Base-by-base conservation (phyloP, 2,888 invertebrate genomes). In the Athalia cordata region DNA sequence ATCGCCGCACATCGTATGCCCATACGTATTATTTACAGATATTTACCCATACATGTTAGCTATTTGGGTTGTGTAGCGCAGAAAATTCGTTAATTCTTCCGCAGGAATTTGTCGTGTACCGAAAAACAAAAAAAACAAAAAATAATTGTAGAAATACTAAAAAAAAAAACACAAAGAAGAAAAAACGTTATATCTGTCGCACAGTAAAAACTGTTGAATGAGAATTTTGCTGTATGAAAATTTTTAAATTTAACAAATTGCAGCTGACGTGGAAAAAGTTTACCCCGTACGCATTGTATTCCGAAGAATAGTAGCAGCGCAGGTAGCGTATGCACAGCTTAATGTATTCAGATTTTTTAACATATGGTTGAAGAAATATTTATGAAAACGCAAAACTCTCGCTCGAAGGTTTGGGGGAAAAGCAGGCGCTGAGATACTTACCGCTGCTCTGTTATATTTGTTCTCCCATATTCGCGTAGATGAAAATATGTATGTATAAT, bases 351-450 rank as follows among this genome's bases (percentile, higher is more conserved):
- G 55, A 59, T 72, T 59, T 57, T 13, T 13, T 11, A 47, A 13
- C 47, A 45, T 59, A 15, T 72, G 9, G 72, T 72, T 72, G 52
- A 72, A 72, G 59, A 47, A 72, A 72, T 47, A 59, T 59, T 72
- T 59, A 59, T 72, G 72, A 72, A 72, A 72, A 72, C 72, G 72
- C 59, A 57, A 72, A 72, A 72, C 57, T 72, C 72, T 59, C 47
- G 72, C 47, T 72, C 47, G 72, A 7, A 13, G 57, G 29, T 29
- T 29, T 29, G 29, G 29, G 29, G 45, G 15, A 57, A 57, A 59
- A 70, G n/a, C 43, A 57, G 13, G 47, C 49, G 8, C 49, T 13
- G 47, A 5, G 47, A 59, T 72, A 59, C 59, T 59, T 57, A 5
- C 72, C 47, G 72, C 59, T 59, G 72, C 72, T 72, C 72, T 15